Conservation (phyloP, 2,797 vertebrate genomes). For the Otolemur crassicaudatus region DNA sequence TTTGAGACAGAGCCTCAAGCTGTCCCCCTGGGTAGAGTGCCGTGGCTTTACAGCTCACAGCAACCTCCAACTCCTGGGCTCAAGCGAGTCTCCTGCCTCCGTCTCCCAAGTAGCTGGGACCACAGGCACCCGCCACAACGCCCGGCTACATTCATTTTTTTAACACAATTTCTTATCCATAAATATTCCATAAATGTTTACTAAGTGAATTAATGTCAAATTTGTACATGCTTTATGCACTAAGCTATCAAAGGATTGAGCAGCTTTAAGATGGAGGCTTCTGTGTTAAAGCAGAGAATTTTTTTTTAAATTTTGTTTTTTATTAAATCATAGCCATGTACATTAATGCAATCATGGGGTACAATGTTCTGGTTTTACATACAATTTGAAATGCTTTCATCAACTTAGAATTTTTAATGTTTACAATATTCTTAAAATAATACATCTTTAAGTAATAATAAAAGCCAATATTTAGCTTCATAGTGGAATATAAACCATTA, state of each 20-base stretch:
- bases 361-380: too few relatives aligned
- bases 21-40: too few relatives aligned
- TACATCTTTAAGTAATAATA: neutral
- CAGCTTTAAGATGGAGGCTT: neutral
- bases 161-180: neutral
- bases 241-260: neutral
- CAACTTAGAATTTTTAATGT: neutral
- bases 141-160: neutral
- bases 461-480: neutral
- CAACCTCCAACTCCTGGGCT: too few relatives aligned
- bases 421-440: neutral
- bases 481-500: slow-evolving; percentile 26
- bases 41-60: too few relatives aligned
- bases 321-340: too few relatives aligned
- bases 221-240: neutral
- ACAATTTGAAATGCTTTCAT: too few relatives aligned
- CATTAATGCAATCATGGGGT: too few relatives aligned
- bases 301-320: neutral
- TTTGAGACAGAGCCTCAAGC: too few relatives aligned
- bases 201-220: neutral
- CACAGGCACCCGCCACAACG: too few relatives aligned
- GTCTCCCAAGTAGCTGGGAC: too few relatives aligned
- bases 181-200: neutral
- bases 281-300: neutral
- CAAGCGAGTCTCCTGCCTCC: too few relatives aligned